Evolutionary conservation across 1,140 invertebrate species (phyloP), one percentile per base, ranked within the genome.

Genomic region (Apis florea): DNA sequence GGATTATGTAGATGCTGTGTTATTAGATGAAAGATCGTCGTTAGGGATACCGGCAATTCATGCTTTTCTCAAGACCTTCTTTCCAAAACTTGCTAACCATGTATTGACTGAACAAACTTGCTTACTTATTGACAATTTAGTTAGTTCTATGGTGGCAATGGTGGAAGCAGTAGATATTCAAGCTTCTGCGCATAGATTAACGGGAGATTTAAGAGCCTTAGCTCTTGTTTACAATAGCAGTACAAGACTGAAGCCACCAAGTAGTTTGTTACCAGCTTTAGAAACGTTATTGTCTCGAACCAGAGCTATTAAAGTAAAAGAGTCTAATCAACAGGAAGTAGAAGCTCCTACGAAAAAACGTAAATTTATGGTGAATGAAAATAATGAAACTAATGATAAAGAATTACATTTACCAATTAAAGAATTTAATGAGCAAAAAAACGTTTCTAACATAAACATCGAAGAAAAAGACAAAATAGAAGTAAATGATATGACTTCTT

Each of bases 1-100:
- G 26, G 97, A 98, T 91, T 98, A 98, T 90, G 95, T 98, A 68
- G 97, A 98, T 88, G 95, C 97, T 5, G 95, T 98, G 10, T 91
- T 98, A 24, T 90, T 97, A 49, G 97, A 98, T 90, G 97, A 98
- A 91, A 94, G 97, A 84, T 95, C 95, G 19, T 97, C 96, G 11
- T 93, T 98, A 5, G 96, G 96, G 64, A 96, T 97, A 85, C 95
- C 95, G 51, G 94, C 96, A 78, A 97, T 98, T 83, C 97, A 97
- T 91, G 96, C 97, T 85, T 97, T 98, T 90, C 95, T 98, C 83
- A 95, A 95, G 81, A 96, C 96, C 78, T 97, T 97, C 90, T 97
- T 98, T 89, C 97, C 97, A 0, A 98, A 97, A 94, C 96, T 95
- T 15, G 95, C 95, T 8, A 93, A 92, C n/a, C 94, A 95, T 80